Conservation (phyloP, 2,888 invertebrate genomes). For the Ectobius pallidus region DNA sequence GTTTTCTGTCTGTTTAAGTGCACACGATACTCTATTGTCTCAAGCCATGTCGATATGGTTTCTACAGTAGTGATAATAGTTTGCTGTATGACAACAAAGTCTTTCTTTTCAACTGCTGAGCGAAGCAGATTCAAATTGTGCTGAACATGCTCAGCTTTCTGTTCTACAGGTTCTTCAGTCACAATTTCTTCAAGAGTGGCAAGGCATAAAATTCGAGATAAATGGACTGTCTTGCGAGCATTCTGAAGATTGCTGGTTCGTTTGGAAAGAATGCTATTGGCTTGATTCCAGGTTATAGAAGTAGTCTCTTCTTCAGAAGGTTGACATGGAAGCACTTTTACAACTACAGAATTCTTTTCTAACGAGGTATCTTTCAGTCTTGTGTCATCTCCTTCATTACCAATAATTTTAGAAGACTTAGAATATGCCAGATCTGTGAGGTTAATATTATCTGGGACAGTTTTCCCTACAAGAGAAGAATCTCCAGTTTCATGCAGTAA, state of each 20-base stretch:
- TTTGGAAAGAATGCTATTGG: slow-evolving; percentile 60
- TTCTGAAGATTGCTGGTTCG: slow-evolving; percentile 63
- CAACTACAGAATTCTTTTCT: too few species aligned
- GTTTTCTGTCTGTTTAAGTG: slow-evolving; percentile 65
- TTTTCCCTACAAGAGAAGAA: too few species aligned
- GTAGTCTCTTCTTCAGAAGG: not conserved
- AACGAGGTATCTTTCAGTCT: too few species aligned
- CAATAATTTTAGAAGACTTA: too few species aligned
- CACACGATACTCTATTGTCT: slow-evolving; percentile 82
- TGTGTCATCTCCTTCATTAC: too few species aligned
- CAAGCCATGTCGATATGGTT: slow-evolving; percentile 82
- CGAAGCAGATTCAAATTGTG: slow-evolving; percentile 64
- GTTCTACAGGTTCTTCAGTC: slow-evolving; percentile 61
- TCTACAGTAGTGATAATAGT: slow-evolving; percentile 77
- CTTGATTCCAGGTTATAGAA: slow-evolving; percentile 57
- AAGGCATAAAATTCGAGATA: slow-evolving; percentile 67
- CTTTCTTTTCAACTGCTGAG: slow-evolving; percentile 63
- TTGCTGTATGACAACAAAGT: slow-evolving; percentile 67
- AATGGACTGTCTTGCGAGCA: slow-evolving; percentile 59
- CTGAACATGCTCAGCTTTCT: slow-evolving; percentile 63
- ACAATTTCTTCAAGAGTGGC: slow-evolving; percentile 64
- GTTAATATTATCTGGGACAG: too few species aligned
- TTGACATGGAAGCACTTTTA: too few species aligned
- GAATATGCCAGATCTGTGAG: too few species aligned
- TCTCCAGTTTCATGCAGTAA: too few species aligned